Evolutionary conservation across 2,888 invertebrate species (phyloP).

Genomic region (Kryphioiulus occultus): DNA sequence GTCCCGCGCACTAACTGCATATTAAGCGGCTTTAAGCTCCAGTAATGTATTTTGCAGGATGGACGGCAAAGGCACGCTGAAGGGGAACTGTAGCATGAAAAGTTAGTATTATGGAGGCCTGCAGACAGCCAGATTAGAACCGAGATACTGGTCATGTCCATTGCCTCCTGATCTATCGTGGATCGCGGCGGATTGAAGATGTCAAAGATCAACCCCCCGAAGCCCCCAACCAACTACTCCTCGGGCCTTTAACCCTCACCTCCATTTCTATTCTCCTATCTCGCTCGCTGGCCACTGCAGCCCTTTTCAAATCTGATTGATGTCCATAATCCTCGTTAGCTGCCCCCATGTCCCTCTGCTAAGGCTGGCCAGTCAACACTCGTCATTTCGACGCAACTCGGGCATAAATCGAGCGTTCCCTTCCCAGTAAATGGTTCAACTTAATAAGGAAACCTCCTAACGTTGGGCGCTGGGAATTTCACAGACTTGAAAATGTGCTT

Average conservation of each 20-base stretch:
- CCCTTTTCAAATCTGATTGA: slow-evolving; percentile 45
- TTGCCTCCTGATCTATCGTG: neutral
- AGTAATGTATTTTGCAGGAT: neutral
- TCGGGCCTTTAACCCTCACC: slow-evolving; percentile 8
- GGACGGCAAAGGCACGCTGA: neutral
- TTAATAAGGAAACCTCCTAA: neutral
- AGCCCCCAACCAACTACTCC: slow-evolving; percentile 21
- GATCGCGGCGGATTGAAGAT: neutral
- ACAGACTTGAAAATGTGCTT: neutral
- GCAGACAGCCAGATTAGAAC: slow-evolving; percentile 10
- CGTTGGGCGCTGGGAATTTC: neutral
- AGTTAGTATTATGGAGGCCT: slow-evolving; percentile 12
- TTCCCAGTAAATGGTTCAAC: neutral
- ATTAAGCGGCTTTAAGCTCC: slow-evolving; percentile 19
- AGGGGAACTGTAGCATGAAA: neutral
- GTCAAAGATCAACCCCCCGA: neutral
- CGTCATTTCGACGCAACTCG: slow-evolving; percentile 37
- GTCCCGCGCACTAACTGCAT: slow-evolving; percentile 17
- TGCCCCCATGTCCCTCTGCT: neutral
- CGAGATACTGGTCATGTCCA: neutral
- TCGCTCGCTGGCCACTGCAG: neutral
- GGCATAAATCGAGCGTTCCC: slow-evolving; percentile 35
- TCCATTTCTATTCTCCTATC: slow-evolving; percentile 45
- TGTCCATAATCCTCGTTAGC: slow-evolving; percentile 33
- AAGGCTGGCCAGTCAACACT: slow-evolving; percentile 33